Base-by-base conservation (phyloP, 2,797 vertebrate species). In the Ibycter americanus region DNA sequence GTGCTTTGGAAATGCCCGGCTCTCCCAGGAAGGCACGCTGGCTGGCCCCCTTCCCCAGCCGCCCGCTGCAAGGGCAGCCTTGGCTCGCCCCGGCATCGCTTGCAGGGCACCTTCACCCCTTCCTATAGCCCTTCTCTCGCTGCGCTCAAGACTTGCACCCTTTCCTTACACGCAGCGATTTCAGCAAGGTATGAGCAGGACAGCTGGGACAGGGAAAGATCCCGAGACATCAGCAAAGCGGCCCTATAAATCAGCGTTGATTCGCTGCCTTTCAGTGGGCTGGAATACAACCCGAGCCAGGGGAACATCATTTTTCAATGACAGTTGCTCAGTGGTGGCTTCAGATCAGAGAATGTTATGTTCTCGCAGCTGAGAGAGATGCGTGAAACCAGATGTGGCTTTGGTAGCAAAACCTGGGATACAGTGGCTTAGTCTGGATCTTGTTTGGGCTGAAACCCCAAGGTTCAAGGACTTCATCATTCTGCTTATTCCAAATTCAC, bases 1-100 rank as follows among this genome's bases (percentile, higher is more conserved):
- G 5, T 0, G n/a, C 61, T 5, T 7, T 3, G 83, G 86, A 20
- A 32, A 6, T 38, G 55, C 72, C 83, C 7, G 1, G 27, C 19
- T 40, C 32, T 31, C 34, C 72, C 34, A 23, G 80, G 65, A 38
- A 27, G 34, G 29, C 34, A 4, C 13, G 1, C 25, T 5, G 52
- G 18, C 32, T 12, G 32, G 20, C 15, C 19, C 36, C 54, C 29
- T 13, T 65, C 29, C 55, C 44, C 70, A 15, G 38, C 47, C 4
- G 0, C 25, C 59, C 29, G 67, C 81, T 31, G 32, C 65, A 21
- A 56, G 42, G 32, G 38, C 61, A 42, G 38, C 19, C 46, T 47
- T 12, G 46, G 62, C 54, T 66, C 20, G 0, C 42, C 44, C 46
- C 12, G 2, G 68, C 61, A 11, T n/a, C 4, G 2, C 51, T 44